Percentiles rank a stretch among this genome's conserved stretches.
phyloP scores from a whole-genome alignment of 2,113 vertebrate genomes.

The Geococcyx californianus region DNA sequence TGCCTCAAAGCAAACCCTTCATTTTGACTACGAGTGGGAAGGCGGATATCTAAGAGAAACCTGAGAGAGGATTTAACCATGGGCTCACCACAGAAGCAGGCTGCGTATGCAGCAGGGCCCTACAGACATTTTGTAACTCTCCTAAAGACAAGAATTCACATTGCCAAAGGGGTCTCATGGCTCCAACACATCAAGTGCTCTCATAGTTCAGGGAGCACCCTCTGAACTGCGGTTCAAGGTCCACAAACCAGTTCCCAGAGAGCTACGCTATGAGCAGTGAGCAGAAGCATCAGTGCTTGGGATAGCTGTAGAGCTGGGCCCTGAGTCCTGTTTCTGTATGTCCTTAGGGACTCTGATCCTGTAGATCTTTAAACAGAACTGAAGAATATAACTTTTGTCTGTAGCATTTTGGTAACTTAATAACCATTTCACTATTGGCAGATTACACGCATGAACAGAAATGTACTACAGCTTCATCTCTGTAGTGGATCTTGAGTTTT shows the following conservation, averaged over 20 bases:
- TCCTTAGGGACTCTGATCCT: background rate
- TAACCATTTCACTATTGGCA: background rate
- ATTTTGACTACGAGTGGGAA: background rate
- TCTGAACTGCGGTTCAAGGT: background rate
- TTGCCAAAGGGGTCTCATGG: accelerated
- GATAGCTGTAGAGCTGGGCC: background rate
- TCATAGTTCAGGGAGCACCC: background rate
- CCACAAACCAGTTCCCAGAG: background rate
- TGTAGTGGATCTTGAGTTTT: background rate
- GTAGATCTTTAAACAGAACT: background rate
- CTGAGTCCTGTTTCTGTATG: background rate
- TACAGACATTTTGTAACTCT: background rate
- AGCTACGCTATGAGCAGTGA: background rate
- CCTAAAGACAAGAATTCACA: background rate
- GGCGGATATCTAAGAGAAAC: background rate
- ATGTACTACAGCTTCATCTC: background rate
- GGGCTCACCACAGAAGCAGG: background rate
- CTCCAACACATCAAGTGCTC: accelerated
- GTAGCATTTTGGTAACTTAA: background rate
- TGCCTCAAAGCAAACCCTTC: background rate
- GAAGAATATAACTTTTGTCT: background rate
- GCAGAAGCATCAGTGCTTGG: background rate
- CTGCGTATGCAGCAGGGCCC: background rate
- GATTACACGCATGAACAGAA: background rate
- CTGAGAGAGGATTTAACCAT: background rate